Conservation (phyloP, 2,113 vertebrate species). For the Sceloporus tristichus region DNA sequence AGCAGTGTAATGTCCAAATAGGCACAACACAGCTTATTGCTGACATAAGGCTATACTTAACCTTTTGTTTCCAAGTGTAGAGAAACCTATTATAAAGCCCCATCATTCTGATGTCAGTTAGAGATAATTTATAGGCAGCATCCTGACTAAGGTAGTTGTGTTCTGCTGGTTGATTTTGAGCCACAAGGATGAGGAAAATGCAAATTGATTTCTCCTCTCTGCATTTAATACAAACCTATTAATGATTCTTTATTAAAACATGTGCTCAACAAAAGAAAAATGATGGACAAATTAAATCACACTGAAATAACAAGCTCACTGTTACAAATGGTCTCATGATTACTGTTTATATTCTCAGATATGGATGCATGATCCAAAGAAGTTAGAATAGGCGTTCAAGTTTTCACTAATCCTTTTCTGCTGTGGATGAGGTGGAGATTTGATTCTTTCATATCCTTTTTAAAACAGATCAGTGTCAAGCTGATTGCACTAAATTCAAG, state of each 20-base stretch:
- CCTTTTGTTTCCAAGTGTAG: constrained; percentile 12
- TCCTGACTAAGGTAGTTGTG: neutral
- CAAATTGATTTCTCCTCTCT: constrained; percentile 11
- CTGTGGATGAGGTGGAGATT: neutral
- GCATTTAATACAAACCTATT: constrained; percentile 39
- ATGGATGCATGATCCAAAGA: constrained; percentile 46
- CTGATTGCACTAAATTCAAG: neutral
- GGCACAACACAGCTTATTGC: constrained; percentile 6
- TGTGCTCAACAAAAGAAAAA: constrained; percentile 46
- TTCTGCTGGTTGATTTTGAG: constrained; percentile 14
- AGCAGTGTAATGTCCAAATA: neutral
- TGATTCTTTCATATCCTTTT: neutral
- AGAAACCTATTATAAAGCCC: neutral
- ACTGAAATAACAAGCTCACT: constrained; percentile 45
- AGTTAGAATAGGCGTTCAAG: constrained; percentile 39
- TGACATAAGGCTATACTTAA: constrained; percentile 34
- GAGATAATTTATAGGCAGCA: neutral
- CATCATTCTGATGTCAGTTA: constrained; percentile 11
- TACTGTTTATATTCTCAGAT: constrained; percentile 38
- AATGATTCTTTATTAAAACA: constrained; percentile 6
- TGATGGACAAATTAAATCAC: constrained; percentile 54
- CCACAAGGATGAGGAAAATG: constrained; percentile 24
- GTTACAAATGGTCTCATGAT: constrained; percentile 62
- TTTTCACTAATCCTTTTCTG: constrained; percentile 36
- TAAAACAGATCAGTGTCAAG: neutral